Conservation (phyloP, 1,140 invertebrate species). For the Heterodera schachtii region DNA sequence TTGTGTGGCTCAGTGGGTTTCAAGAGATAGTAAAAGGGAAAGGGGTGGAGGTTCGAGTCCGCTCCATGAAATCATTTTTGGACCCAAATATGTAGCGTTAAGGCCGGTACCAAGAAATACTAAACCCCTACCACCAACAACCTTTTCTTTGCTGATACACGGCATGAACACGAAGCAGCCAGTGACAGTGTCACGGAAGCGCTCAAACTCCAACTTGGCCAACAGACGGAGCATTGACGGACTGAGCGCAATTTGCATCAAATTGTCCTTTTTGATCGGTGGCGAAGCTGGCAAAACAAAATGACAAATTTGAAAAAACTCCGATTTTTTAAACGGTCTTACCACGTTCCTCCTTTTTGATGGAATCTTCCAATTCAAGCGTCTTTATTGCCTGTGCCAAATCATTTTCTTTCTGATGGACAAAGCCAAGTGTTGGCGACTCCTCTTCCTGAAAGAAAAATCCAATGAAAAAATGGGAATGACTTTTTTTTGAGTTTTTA, state of each 20-base stretch:
- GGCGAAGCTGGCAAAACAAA: background rate
- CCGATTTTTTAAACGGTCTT: background rate
- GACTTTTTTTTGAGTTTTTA: too few species aligned
- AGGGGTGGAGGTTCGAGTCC: too few species aligned
- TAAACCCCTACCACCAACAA: background rate
- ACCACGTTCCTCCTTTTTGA: background rate
- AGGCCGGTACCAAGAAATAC: too few species aligned
- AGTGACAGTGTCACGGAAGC: slow-evolving; percentile 3
- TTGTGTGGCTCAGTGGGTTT: too few species aligned
- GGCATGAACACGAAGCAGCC: slow-evolving; percentile 30
- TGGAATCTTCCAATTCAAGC: background rate
- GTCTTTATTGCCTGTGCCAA: background rate
- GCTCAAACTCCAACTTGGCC: slow-evolving; percentile 21
- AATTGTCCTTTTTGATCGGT: slow-evolving; percentile 17
- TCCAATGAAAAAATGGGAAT: too few species aligned
- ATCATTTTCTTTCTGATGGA: slow-evolving; percentile 17
- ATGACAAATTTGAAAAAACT: background rate
- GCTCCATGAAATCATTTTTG: too few species aligned
- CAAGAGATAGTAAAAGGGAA: too few species aligned
- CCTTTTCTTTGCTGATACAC: slow-evolving; percentile 24
- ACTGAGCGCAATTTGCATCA: slow-evolving; percentile 18
- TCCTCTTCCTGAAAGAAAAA: background rate
- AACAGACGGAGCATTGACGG: slow-evolving; percentile 19
- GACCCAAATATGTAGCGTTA: too few species aligned
- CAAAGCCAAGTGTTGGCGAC: slow-evolving; percentile 17